Evolutionary conservation across 2,888 invertebrate genomes (phyloP), one percentile per base, ranked within the genome.

Genomic region (Tromatobia lineatoria): DNA sequence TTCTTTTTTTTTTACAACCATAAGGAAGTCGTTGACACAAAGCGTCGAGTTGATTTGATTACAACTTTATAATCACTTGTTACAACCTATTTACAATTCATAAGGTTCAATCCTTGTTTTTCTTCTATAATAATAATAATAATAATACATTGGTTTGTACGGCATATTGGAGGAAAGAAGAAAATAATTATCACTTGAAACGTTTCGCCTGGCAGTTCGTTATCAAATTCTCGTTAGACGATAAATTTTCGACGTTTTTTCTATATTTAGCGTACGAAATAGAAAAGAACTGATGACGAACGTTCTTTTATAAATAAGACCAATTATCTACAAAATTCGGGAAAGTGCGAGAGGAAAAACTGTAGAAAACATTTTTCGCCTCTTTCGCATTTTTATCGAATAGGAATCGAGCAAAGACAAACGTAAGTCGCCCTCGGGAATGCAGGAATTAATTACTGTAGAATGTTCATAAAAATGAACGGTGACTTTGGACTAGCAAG

Each of bases 81-180:
- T 78, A 81, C 70, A 66, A 73, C 50, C 59, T 86, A 86, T 86
- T 81, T 86, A 86, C 85, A 86, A 61, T 70, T 79, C 38, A 61
- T 74, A 61, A 64, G 67, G 45, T 85, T 47, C 52, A 11, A 54
- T 23, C 6, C 29, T 57, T n/a, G 47, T 73, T 82, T 59, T 69
- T 66, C 34, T 67, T 57, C 15, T 66, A 59, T 15, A 25, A 11
- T 54, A 18, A 54, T 52, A n/a, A 54, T 23, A 38, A 11, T 54
- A 18, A 54, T 66, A n/a, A 57, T 25, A 42, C 66, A 34, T 75
- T 66, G 74, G 54, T 54, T 69, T 52, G 38, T 23, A 42, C 67
- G 25, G 47, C 23, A n/a, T 20, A 20, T 66, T 15, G 66, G 4
- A 34, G 23, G 20, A 54, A n/a, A 25, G 3, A 69, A 69, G 38